Base-by-base conservation (phyloP, 2,888 invertebrate species). In the Omphaloscelis lunosa region DNA sequence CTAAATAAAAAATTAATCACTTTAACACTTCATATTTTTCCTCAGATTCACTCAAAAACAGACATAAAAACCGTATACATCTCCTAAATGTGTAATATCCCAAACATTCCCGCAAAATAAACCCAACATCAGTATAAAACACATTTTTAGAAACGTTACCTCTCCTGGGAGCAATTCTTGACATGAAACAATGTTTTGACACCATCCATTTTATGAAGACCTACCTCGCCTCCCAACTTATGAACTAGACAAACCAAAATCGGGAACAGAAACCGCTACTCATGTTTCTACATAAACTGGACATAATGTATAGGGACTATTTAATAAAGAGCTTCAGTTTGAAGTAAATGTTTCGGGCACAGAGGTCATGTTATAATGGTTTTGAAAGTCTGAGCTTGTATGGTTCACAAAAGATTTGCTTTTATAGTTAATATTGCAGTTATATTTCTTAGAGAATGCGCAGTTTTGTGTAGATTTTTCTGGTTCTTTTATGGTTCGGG, bases 381-480 rank as follows among this genome's bases (percentile, higher is more conserved):
- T 77, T 72, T 34, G 53, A 45, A 87, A 86, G 80, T 82, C 68
- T 48, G 75, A 85, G 77, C 83, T 82, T 83, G 82, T 84, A 84
- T 84, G 84, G 88, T 87, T 84, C 84, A 85, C 87, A 82, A 88
- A 88, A 89, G 90, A 90, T 91, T 91, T 90, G 89, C 90, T 89
- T 90, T 89, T 90, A 89, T 90, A 89, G 86, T 88, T 88, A 90
- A 92, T 93, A 93, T 93, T 91, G 91, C 92, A 88, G 91, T 93
- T 92, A 93, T 93, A 94, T 93, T 93, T 93, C 93, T 92, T 90
- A 85, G 91, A 77, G 89, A 91, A 90, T 90, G 90, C 88, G 90
- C 90, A 88, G 88, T 90, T 78, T 88, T 87, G 79, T 73, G 87
- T 79, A 77, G 79, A 88, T 92, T 91, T 90, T 89, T 89, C 90